Evolutionary conservation across 2,797 vertebrate species (phyloP).

Genomic region (Sciaenops ocellatus): DNA sequence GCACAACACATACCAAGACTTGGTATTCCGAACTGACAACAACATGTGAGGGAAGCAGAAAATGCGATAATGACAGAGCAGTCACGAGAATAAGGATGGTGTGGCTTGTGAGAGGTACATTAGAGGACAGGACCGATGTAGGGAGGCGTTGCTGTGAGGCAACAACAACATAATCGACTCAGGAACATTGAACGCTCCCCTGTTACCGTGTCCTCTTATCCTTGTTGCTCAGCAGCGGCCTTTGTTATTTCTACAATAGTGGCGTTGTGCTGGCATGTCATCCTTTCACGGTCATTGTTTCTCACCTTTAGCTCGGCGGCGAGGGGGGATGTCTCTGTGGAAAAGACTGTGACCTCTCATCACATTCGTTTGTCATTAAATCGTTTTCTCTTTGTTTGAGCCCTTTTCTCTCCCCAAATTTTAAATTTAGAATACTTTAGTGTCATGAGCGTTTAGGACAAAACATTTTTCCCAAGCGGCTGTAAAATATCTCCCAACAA

Average conservation of each 20-base stretch:
- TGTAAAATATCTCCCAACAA: constrained; percentile 8
- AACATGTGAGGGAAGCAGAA: constrained; percentile 33
- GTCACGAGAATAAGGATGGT: constrained; percentile 29
- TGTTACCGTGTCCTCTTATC: constrained; percentile 80
- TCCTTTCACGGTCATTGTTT: constrained; percentile 83
- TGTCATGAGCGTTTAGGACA: background rate
- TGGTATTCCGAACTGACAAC: constrained; percentile 12
- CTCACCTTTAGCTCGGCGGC: constrained; percentile 74
- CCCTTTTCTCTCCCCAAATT: background rate
- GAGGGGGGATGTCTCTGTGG: constrained; percentile 71
- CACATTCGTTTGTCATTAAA: constrained; percentile 53
- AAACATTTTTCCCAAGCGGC: background rate
- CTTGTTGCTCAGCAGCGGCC: constrained; percentile 76
- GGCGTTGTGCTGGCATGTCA: constrained; percentile 78
- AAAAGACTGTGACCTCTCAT: constrained; percentile 55
- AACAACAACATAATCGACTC: constrained; percentile 82
- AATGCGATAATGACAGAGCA: constrained; percentile 48
- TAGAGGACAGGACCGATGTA: constrained; percentile 70
- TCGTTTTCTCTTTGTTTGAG: constrained; percentile 19
- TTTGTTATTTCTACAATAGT: constrained; percentile 80
- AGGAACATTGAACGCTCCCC: constrained; percentile 75
- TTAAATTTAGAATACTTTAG: background rate
- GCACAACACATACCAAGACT: background rate
- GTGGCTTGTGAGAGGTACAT: constrained; percentile 58
- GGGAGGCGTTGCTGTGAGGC: constrained; percentile 65